Evolutionary conservation across 1,140 invertebrate genomes (phyloP).

Genomic region (Atta colombica): DNA sequence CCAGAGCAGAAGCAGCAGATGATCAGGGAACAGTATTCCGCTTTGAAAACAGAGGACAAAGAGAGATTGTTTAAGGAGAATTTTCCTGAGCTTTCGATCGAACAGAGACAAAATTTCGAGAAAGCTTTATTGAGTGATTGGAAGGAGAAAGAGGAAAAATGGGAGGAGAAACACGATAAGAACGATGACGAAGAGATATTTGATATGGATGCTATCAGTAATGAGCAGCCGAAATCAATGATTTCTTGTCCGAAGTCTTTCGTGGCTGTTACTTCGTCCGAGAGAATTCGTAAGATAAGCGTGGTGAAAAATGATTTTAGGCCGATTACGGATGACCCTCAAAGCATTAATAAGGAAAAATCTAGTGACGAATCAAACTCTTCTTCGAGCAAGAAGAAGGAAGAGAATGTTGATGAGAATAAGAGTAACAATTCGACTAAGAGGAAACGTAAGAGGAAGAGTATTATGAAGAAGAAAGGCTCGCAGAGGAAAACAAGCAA

Average conservation of each 20-base stretch:
- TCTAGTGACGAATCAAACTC: conserved; percentile 78
- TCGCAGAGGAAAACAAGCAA: conserved; percentile 90
- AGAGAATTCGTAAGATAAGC: conserved; percentile 84
- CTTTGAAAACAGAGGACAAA: conserved; percentile 83
- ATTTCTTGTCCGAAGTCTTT: conserved; percentile 82
- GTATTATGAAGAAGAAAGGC: conserved; percentile 92
- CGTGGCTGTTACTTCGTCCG: conserved; percentile 82
- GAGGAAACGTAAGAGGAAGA: conserved; percentile 92
- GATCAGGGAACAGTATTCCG: conserved; percentile 84
- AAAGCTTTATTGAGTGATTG: conserved; percentile 83
- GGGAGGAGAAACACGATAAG: conserved; percentile 75
- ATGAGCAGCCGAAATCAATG: conserved; percentile 75
- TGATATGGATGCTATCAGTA: conserved; percentile 90
- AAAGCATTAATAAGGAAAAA: conserved; percentile 78
- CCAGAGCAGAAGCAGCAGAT: conserved; percentile 84
- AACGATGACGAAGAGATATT: conserved; percentile 88
- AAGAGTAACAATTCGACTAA: conserved; percentile 86
- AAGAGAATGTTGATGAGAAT: conserved; percentile 79
- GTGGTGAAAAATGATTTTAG: conserved; percentile 89
- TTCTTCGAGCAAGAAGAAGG: conserved; percentile 80
- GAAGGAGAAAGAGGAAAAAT: conserved; percentile 76
- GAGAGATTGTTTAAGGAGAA: conserved; percentile 85
- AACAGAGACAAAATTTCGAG: conserved; percentile 84
- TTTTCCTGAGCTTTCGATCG: conserved; percentile 84
- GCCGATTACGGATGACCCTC: conserved; percentile 85